Base-by-base conservation (phyloP, 1,140 invertebrate genomes). In the Caerostris darwini region DNA sequence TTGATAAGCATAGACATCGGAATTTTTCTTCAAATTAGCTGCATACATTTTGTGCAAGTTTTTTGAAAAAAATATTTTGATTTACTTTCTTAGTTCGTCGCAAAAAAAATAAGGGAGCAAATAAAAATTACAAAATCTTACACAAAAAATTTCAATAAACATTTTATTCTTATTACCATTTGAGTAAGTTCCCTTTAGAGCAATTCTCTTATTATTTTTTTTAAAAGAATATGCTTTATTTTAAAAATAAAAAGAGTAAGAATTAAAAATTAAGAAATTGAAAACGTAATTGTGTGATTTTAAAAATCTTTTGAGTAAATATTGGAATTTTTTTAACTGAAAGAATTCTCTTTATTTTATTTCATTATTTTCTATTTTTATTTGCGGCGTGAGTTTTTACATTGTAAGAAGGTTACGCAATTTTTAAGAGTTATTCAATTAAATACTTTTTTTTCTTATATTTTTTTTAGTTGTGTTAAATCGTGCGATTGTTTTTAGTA, bases 101-200 rank as follows among this genome's bases (percentile, higher is more conserved):
- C 12, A 3, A 12, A 67, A 87, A 0, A 87, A 34, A 34, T n/a
- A 34, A 34, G 34, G 0, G 2, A 34, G 0, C 34, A 34, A 34
- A 34, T 50, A 50, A 77, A 77, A 77, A 53, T 0, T 12, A 0
- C 71, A 77, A 12, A 53, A 19, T 8, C 19, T 14, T 87, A 19
- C 19, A 34, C 12, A 87, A 34, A 8, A 34, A 12, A 87, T 59
- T 87, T 87, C 53, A 64, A 59, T 1, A 56, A 64, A 64, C 12
- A 34, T 87, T 61, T 87, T n/a, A 14, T 87, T 67, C 59, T 87
- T 59, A 87, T 87, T 87, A 64, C 19, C 8, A 64, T 64, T 87
- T 12, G 34, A 53, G 6, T 14, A 61, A 17, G n/a, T 64, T 87
- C 17, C 14, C 7, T 14, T 12, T 53, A 53, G 7, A 8, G 8